These are phyloP conservation scores for Gadopsis marmoratus DNA, from an alignment of 2,797 vertebrate species.

Conservation along the genomic window DNA sequence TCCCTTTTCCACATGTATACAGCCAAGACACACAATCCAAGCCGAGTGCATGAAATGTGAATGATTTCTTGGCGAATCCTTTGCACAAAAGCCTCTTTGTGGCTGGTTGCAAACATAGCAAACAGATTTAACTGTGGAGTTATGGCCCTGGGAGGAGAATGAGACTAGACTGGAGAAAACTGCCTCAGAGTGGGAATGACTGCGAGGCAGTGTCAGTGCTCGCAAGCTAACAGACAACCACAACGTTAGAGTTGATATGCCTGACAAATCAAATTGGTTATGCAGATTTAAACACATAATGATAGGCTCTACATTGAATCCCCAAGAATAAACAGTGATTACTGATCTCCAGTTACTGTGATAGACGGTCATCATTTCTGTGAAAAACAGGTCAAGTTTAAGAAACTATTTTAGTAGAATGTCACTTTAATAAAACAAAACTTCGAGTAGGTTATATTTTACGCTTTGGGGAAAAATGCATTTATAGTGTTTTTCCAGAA, in stretches of 20 bases:
- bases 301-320: conserved; percentile 45
- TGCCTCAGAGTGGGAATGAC: conserved; percentile 55
- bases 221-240: conserved; percentile 68
- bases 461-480: not conserved
- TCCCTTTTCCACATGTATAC: conserved; percentile 51
- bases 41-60: conserved; percentile 76
- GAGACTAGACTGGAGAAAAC: conserved; percentile 56
- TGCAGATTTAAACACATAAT: conserved; percentile 65
- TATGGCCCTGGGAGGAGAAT: conserved; percentile 55
- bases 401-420: not conserved
- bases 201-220: conserved; percentile 39
- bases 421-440: not conserved
- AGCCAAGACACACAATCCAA: conserved; percentile 68
- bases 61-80: conserved; percentile 75
- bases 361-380: not conserved
- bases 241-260: conserved; percentile 55
- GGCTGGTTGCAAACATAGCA: conserved; percentile 59
- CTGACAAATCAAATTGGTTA: conserved; percentile 71
- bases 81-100: conserved; percentile 82
- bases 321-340: conserved; percentile 28
- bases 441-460: not conserved
- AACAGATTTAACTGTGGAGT: conserved; percentile 65
- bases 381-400: not conserved
- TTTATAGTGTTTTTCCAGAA: not conserved
- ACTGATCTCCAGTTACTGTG: conserved; percentile 8